These are phyloP conservation scores for Pyrrhosoma nymphula DNA, from an alignment of 2,888 invertebrate genomes.

Conservation along the genomic window DNA sequence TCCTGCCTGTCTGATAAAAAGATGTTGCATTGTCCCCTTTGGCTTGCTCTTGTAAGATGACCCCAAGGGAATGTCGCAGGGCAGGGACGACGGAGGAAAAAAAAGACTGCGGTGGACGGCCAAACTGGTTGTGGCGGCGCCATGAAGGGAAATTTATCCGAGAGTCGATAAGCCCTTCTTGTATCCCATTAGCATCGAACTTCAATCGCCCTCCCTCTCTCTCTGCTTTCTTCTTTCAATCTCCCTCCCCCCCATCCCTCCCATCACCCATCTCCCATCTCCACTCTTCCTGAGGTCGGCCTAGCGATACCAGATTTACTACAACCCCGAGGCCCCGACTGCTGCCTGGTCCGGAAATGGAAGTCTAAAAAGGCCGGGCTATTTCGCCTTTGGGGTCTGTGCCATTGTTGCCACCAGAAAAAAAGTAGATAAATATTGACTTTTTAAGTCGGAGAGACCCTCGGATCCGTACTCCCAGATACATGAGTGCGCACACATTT, in stretches of 20 bases:
- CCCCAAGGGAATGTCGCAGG: background rate
- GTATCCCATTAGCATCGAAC: conserved; percentile 15
- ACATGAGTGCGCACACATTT: background rate
- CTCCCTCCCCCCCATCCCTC: background rate
- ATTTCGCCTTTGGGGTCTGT: background rate
- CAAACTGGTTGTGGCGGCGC: background rate
- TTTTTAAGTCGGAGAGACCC: background rate
- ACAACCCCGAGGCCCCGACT: background rate
- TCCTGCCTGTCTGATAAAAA: background rate
- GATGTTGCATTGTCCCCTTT: background rate
- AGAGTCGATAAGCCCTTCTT: background rate
- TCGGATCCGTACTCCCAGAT: background rate
- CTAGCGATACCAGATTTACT: background rate
- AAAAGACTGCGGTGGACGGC: background rate
- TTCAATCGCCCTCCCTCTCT: background rate
- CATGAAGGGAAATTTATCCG: background rate
- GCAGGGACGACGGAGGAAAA: background rate
- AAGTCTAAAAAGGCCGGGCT: background rate
- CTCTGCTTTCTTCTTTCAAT: background rate
- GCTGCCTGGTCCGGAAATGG: background rate
- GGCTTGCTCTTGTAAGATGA: background rate
- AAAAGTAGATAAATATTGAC: conserved; percentile 18
- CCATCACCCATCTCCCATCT: background rate
- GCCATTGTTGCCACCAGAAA: background rate
- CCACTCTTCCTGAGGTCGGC: background rate